Evolutionary conservation across 2,113 vertebrate species (phyloP).

Genomic region (Rhegmatorhina hoffmannsi): DNA sequence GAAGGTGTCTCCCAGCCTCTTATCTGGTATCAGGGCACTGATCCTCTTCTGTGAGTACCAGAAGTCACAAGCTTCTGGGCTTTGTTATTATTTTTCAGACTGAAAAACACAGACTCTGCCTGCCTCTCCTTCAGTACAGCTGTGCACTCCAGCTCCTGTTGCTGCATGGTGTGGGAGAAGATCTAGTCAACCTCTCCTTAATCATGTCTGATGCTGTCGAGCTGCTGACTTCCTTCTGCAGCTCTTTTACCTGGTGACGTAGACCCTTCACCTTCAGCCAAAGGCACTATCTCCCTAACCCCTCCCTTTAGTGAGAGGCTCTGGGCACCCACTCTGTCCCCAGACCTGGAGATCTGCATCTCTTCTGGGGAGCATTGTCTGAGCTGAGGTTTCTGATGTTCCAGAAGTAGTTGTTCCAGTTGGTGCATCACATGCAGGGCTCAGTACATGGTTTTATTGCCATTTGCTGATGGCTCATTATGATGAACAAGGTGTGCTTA

Average conservation of each 20-base stretch:
- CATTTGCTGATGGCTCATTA: neutral
- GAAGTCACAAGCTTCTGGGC: neutral
- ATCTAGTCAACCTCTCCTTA: neutral
- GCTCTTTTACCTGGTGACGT: neutral
- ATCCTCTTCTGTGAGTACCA: neutral
- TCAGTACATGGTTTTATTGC: neutral
- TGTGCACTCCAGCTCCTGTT: neutral
- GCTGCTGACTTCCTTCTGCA: neutral
- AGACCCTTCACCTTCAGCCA: neutral
- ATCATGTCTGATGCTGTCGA: neutral
- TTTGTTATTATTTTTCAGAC: neutral
- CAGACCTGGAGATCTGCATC: neutral
- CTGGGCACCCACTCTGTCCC: fast-evolving
- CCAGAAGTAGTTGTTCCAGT: neutral
- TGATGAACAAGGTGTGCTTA: neutral
- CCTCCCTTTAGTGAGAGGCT: neutral
- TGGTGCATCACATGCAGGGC: neutral
- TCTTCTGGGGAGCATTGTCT: neutral
- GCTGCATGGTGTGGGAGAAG: neutral
- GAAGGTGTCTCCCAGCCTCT: neutral
- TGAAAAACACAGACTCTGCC: neutral
- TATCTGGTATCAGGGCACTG: neutral
- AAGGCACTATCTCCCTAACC: neutral
- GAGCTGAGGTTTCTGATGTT: neutral
- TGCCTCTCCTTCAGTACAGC: neutral